Base-by-base conservation (phyloP, 2,888 invertebrate species). In the Scrobipalpa costella region DNA sequence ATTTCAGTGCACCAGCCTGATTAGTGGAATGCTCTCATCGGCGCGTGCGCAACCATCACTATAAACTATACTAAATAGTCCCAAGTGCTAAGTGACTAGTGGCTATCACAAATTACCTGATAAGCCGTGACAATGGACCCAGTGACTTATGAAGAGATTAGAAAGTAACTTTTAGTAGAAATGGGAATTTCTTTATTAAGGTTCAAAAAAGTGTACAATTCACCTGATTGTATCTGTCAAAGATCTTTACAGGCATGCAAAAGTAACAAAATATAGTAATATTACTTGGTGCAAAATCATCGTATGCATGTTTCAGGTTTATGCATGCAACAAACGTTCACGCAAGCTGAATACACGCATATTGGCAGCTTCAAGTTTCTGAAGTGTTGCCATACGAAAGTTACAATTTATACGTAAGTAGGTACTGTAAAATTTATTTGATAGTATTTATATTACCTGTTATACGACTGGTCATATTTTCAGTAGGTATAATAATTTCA, bases 111-210 rank as follows among this genome's bases (percentile, higher is more conserved):
- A 90, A 91, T 91, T 91, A 91, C 86, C 69, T 79, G 91, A 91
- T 91, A 90, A 86, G 73, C 71, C 68, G 69, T 76, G 81, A 88
- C 89, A 90, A 90, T 85, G 85, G 83, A 77, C 71, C 76, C 67
- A 74, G 89, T 91, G 86, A 91, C 88, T 88, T 91, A 91, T 89
- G 91, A 91, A 89, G 89, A 81, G 88, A 86, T 90, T 88, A 86
- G 79, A 70, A 73, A 66, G 85, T 81, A 87, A 55, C 33, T 27
- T 52, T 52, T 55, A 55, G 34, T n/a, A 9, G 27, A 34, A 55
- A 17, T 34, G 15, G 21, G 27, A 34, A 55, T 34, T 55, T 55
- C n/a, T 55, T 52, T 27, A 52, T 52, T 52, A 21, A 52, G 0
- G 13, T 19, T 21, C 19, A 19, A 9, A 19, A 6, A n/a, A n/a